Percentiles rank a stretch among this genome's conserved stretches.
Evolutionary conservation across 2,888 invertebrate species (phyloP).

Genomic region (Scaptomyza caliginosa): DNA sequence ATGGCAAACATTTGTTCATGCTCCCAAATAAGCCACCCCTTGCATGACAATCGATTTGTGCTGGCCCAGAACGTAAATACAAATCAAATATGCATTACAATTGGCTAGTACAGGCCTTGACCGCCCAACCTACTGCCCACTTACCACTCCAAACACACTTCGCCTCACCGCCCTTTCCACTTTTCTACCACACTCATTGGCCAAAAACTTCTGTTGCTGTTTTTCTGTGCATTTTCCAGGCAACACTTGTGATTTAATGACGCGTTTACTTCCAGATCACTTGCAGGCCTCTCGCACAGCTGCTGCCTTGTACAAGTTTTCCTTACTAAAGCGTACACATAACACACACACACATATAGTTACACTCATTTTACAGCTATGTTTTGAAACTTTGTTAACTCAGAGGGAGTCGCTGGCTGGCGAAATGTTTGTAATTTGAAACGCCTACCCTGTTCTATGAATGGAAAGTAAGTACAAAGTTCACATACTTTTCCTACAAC

Average conservation of each 20-base stretch:
- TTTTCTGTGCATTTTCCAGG: constrained; percentile 38
- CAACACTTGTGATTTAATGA: constrained; percentile 66
- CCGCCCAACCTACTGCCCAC: constrained; percentile 20
- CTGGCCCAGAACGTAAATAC: constrained; percentile 58
- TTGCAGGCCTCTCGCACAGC: constrained; percentile 47
- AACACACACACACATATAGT: constrained; percentile 6
- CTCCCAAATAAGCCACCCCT: constrained; percentile 47
- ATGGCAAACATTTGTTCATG: constrained; percentile 69
- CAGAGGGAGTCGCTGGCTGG: constrained; percentile 9
- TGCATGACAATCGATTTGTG: constrained; percentile 73
- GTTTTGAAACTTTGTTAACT: constrained; percentile 24
- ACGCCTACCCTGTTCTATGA: constrained; percentile 15
- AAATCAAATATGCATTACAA: constrained; percentile 78
- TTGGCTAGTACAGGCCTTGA: constrained; percentile 63
- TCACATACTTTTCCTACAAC: neutral
- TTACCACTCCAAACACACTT: no score
- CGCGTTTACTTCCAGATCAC: constrained; percentile 56
- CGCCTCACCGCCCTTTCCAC: neutral
- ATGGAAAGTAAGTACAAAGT: neutral
- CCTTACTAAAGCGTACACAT: constrained; percentile 37
- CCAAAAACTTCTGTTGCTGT: constrained; percentile 29
- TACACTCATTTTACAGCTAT: constrained; percentile 16
- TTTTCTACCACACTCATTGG: neutral
- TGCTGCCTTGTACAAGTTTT: constrained; percentile 63
- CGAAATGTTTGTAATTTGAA: constrained; percentile 21